Evolutionary conservation across 2,888 invertebrate species (phyloP).

Genomic region (Platypus cylindrus): DNA sequence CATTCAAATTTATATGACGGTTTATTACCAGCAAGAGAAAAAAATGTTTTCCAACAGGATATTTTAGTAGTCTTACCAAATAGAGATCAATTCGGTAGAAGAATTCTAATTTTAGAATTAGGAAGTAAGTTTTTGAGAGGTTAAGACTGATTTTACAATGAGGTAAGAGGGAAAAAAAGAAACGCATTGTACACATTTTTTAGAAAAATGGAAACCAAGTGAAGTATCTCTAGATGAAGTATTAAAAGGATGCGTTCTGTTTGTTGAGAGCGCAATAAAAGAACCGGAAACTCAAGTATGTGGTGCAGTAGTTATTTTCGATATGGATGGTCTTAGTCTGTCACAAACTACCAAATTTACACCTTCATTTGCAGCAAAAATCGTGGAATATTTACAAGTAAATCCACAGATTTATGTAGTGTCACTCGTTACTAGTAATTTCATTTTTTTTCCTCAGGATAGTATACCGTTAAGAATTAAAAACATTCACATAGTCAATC

Average conservation of each 20-base stretch:
- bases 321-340: conserved; percentile 72
- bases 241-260: conserved; percentile 68
- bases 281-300: conserved; percentile 65
- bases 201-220: conserved; percentile 54
- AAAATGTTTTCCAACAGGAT: conserved; percentile 66
- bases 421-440: not conserved
- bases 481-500: conserved; percentile 79
- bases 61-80: conserved; percentile 66
- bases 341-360: conserved; percentile 79
- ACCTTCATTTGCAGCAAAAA: conserved; percentile 70
- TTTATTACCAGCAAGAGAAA: conserved; percentile 58
- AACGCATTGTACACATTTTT: conserved; percentile 5
- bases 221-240: conserved; percentile 65
- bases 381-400: conserved; percentile 73
- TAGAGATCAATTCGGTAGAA: conserved; percentile 65
- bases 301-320: conserved; percentile 70
- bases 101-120: conserved; percentile 64
- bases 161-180: not conserved
- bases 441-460: conserved; percentile 45
- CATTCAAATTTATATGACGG: conserved; percentile 60
- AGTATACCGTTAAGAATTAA: conserved; percentile 75
- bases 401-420: no score
- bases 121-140: conserved; percentile 50
- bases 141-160: not conserved
- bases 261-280: conserved; percentile 69